A percentile compares a stretch with the other conserved stretches of the same genome.
Conservation (phyloP, 2,113 vertebrate species). For the Thymallus thymallus region DNA sequence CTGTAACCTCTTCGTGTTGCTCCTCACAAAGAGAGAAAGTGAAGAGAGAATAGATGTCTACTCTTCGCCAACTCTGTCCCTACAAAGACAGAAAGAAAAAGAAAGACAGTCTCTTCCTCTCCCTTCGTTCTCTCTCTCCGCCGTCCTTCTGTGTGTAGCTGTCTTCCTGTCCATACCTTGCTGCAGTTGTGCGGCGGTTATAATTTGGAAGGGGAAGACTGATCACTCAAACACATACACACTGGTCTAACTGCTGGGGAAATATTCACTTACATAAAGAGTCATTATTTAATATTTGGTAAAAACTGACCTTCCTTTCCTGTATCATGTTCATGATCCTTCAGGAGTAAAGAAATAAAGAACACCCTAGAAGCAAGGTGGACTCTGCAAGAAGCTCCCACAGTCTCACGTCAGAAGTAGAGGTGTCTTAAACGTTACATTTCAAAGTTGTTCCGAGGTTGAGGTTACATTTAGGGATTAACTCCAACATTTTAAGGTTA, state of each 20-base stretch:
- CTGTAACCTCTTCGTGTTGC: too few species aligned
- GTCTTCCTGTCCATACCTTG: slow-evolving; percentile 24
- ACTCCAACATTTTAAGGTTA: too few species aligned
- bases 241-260: slow-evolving; percentile 40
- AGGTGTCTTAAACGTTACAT: too few species aligned
- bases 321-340: slow-evolving; percentile 50
- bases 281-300: slow-evolving; percentile 63
- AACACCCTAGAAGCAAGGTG: slow-evolving; percentile 1
- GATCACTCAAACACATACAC: slow-evolving; percentile 4
- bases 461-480: too few species aligned
- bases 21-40: too few species aligned
- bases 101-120: neutral
- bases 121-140: too few species aligned
- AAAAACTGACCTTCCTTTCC: slow-evolving; percentile 55
- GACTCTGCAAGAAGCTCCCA: too few species aligned
- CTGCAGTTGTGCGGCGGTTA: neutral
- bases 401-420: too few species aligned
- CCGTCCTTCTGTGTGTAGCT: slow-evolving; percentile 10
- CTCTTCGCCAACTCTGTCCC: too few species aligned
- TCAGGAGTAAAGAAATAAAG: slow-evolving; percentile 15
- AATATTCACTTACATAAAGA: neutral
- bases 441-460: too few species aligned
- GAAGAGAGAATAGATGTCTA: too few species aligned
- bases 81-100: slow-evolving; percentile 4
- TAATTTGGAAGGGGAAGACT: neutral